phyloP scores from a whole-genome alignment of 2,888 invertebrate genomes.

The Neoitamus cyanurus region DNA sequence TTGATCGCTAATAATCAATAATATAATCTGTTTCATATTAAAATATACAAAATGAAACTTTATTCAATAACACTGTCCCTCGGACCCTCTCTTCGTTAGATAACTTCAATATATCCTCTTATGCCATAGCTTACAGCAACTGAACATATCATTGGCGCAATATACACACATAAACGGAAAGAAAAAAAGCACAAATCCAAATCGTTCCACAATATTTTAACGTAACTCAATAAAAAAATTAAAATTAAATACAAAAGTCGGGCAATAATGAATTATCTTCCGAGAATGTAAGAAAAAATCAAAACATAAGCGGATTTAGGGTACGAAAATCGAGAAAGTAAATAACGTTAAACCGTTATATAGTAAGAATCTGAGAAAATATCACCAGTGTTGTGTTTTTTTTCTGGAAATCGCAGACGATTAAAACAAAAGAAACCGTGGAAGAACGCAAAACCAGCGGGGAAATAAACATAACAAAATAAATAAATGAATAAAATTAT shows the following conservation, averaged over 20 bases:
- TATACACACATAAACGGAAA: background rate
- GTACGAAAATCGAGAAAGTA: background rate
- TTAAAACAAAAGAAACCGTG: constrained; percentile 14
- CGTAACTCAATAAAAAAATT: constrained; percentile 15
- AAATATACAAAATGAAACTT: too few species aligned
- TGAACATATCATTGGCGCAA: background rate
- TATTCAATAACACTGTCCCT: too few species aligned
- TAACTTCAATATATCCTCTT: too few species aligned
- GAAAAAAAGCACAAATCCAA: background rate
- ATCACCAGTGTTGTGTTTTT: constrained; percentile 4
- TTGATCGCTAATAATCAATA: too few species aligned
- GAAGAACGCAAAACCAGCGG: constrained; percentile 11
- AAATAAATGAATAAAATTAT: constrained; percentile 55
- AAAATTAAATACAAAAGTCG: background rate
- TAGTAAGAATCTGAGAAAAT: constrained; percentile 17
- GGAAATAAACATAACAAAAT: constrained; percentile 37
- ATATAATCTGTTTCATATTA: too few species aligned
- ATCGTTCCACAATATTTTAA: background rate
- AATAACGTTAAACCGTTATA: background rate
- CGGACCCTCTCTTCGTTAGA: background rate
- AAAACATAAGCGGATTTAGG: background rate
- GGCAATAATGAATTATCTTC: constrained; percentile 39
- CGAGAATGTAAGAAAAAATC: background rate
- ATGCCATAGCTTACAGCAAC: background rate
- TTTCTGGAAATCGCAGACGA: background rate